Conservation (phyloP, 2,888 invertebrate genomes). For the Diplolepis rosae region DNA sequence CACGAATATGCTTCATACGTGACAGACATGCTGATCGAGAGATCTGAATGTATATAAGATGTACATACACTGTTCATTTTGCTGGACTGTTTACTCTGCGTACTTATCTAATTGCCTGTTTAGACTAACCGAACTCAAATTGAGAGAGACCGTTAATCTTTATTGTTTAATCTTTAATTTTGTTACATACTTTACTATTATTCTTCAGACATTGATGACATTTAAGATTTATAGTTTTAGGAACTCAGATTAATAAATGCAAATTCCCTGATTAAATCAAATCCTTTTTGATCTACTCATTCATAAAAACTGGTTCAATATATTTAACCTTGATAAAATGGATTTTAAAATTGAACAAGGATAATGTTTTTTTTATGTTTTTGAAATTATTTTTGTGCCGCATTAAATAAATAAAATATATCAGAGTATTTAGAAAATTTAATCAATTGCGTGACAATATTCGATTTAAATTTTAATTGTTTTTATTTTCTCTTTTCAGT, state of each 20-base stretch:
- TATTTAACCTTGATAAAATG: neutral
- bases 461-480: neutral
- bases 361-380: neutral
- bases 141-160: neutral
- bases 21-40: constrained; percentile 17
- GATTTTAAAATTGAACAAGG: neutral
- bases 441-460: neutral
- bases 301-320: too few relatives aligned
- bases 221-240: neutral
- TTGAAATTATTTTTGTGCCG: neutral
- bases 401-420: neutral
- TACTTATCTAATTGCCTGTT: constrained; percentile 23
- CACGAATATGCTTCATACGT: constrained; percentile 25
- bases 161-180: neutral
- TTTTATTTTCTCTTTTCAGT: constrained; percentile 55
- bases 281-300: neutral
- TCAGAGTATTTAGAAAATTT: too few relatives aligned
- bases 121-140: constrained; percentile 1
- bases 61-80: neutral
- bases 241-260: neutral
- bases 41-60: constrained; percentile 1
- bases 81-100: constrained; percentile 13
- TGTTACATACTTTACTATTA: neutral
- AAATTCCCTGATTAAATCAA: neutral
- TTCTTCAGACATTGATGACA: too few relatives aligned